phyloP scores from a whole-genome alignment of 2,797 vertebrate genomes.

The Mormyrops boulengeri region DNA sequence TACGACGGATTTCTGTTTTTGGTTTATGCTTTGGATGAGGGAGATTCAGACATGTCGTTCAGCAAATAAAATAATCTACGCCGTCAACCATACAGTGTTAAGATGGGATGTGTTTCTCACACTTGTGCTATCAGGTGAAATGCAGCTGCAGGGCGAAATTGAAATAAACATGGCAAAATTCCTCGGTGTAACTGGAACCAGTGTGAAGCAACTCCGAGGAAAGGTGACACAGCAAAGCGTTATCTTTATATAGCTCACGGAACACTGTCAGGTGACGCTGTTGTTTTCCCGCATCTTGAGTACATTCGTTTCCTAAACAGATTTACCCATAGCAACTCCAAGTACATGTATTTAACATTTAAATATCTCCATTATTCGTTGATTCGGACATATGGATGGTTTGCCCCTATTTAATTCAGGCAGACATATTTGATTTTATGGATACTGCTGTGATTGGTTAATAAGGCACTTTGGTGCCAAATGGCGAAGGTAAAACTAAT shows the following conservation, averaged over 20 bases:
- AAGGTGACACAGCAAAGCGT: not conserved
- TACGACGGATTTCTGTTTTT: not conserved
- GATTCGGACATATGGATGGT: not conserved
- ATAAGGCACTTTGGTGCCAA: not conserved
- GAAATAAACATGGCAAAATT: slow-evolving; percentile 3
- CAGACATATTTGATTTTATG: not conserved
- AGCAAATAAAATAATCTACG: not conserved
- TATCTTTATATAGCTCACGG: not conserved
- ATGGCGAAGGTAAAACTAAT: not conserved
- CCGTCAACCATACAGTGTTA: not conserved
- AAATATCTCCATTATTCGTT: not conserved
- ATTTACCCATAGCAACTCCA: not conserved
- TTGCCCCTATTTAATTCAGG: not conserved
- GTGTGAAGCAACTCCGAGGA: not conserved
- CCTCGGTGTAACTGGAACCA: not conserved
- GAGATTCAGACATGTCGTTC: not conserved
- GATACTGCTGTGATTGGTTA: not conserved
- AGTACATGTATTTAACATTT: not conserved
- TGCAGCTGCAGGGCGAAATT: not conserved
- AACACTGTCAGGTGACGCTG: not conserved
- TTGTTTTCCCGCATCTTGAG: not conserved
- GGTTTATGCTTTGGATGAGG: not conserved
- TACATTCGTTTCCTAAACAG: not conserved
- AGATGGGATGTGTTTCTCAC: not conserved
- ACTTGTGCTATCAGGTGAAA: slow-evolving; percentile 6